A percentile compares a stretch with the other conserved stretches of the same genome.
Evolutionary conservation across 2,888 invertebrate genomes (phyloP).

Genomic region (Boloria selene): DNA sequence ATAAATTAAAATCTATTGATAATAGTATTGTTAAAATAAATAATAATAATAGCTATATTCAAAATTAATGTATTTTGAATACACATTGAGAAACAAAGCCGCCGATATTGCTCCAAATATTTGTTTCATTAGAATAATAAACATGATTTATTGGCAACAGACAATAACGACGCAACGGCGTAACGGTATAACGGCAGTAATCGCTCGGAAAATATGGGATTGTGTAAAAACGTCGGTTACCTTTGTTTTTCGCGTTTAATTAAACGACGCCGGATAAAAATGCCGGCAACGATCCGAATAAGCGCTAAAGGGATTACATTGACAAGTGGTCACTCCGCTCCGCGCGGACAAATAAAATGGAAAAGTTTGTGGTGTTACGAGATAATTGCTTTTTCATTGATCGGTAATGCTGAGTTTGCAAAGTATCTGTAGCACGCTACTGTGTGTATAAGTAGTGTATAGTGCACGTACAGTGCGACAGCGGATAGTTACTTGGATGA

Average conservation of each 20-base stretch:
- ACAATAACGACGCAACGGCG: constrained; percentile 19
- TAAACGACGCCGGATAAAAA: constrained; percentile 21
- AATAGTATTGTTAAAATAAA: neutral
- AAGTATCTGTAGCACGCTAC: too few species aligned
- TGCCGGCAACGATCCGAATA: constrained; percentile 13
- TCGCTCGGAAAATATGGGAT: constrained; percentile 27
- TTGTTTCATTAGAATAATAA: constrained; percentile 25
- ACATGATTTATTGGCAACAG: constrained; percentile 11
- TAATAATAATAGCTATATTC: neutral
- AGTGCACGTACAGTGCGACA: too few species aligned
- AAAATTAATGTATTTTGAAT: constrained; percentile 1
- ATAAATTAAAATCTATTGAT: too few species aligned
- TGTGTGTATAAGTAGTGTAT: too few species aligned
- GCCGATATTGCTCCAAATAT: constrained; percentile 11
- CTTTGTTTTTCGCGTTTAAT: constrained; percentile 27
- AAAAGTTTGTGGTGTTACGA: constrained; percentile 18
- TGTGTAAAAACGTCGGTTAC: constrained; percentile 24
- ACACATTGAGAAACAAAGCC: constrained; percentile 5
- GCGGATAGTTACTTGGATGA: too few species aligned
- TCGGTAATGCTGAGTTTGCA: neutral
- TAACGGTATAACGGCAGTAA: constrained; percentile 9
- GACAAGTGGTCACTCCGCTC: constrained; percentile 24
- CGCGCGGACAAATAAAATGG: constrained; percentile 16
- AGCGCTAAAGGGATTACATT: constrained; percentile 25
- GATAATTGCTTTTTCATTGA: constrained; percentile 22